phyloP scores from a whole-genome alignment of 37 sponge, comb jelly and placozoan genomes.

The Cliona cf. orientalis region DNA sequence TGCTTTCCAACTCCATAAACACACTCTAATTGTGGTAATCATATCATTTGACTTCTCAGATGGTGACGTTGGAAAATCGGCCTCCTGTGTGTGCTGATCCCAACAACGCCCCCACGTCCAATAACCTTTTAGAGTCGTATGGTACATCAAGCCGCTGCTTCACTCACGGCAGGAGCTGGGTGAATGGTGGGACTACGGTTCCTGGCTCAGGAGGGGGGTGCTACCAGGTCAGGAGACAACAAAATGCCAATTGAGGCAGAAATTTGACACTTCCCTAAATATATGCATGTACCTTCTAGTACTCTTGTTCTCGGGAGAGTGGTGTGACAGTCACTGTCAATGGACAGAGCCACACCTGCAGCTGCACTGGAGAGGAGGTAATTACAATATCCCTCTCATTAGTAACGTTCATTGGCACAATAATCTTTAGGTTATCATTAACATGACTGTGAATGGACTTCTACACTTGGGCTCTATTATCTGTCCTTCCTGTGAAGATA shows the following conservation, averaged over 20 bases:
- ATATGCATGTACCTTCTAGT: conserved; percentile 9
- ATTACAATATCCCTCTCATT: background rate
- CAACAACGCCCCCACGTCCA: background rate
- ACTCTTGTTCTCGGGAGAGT: conserved; percentile 17
- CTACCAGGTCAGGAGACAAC: conserved; percentile 66
- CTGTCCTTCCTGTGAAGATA: conserved; percentile 61
- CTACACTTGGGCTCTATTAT: conserved; percentile 53
- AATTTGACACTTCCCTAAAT: background rate
- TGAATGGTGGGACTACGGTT: background rate
- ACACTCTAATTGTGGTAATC: background rate
- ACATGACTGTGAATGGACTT: conserved; percentile 17
- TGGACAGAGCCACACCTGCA: conserved; percentile 22
- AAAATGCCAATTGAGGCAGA: background rate
- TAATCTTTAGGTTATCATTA: conserved; percentile 11
- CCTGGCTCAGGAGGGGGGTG: conserved; percentile 62
- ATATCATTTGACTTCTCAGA: conserved; percentile 1
- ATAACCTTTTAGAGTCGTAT: conserved; percentile 50
- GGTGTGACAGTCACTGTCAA: conserved; percentile 32
- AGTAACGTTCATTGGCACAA: background rate
- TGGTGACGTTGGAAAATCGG: background rate
- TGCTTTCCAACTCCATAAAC: background rate
- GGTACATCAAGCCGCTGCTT: conserved; percentile 52
- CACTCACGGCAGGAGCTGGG: conserved; percentile 35
- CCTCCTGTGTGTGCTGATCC: conserved; percentile 22
- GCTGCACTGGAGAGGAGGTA: conserved; percentile 58